Base-by-base conservation (phyloP, 2,113 vertebrate species). In the Pterocles gutturalis region DNA sequence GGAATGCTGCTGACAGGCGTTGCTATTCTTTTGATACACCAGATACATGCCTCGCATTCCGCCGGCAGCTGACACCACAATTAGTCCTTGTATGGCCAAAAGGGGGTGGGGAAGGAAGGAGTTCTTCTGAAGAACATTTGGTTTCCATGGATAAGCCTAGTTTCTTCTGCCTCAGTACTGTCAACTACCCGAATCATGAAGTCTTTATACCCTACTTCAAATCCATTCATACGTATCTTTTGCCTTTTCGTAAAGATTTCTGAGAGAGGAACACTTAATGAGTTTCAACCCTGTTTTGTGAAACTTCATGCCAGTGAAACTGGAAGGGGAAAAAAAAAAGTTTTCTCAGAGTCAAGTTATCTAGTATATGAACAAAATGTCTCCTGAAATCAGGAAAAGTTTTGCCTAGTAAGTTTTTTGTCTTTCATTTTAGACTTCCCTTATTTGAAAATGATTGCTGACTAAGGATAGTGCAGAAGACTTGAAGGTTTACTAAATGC, bases 1-100 rank as follows among this genome's bases (percentile, higher is more conserved):
- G 81, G 89, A 97, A 94, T 73, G 89, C 90, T 93, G 89, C 91
- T 77, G 95, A 89, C 89, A 93, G 89, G 89, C 95, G 83, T 62
- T 94, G 93, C 92, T 93, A 84, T 94, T 95, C 93, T 97, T 96
- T 60, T 85, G 61, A 90, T 76, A 89, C 34, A 92, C 61, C 71
- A 96, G 91, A 93, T 1, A 87, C 87, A 96, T 96, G 85, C 93
- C 65, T 95, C 3, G 2, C 81, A 95, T 97, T 96, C 96, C 84
- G 1, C 43, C 1, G 19, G 89, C 93, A 97, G 90, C 90, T 95
- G 96, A 94, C 82, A 77, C 81, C 71, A 93, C 93, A 96, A 76
- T 94, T 97, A 95, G 36, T 69, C 65, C 90, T 91, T 93, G 86
- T 91, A 90, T 31, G 36, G 89, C 54, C 60, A 81, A 79, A 89